Evolutionary conservation across 2,888 invertebrate genomes (phyloP), one percentile per base, ranked within the genome.

Genomic region (Apamea crenata): DNA sequence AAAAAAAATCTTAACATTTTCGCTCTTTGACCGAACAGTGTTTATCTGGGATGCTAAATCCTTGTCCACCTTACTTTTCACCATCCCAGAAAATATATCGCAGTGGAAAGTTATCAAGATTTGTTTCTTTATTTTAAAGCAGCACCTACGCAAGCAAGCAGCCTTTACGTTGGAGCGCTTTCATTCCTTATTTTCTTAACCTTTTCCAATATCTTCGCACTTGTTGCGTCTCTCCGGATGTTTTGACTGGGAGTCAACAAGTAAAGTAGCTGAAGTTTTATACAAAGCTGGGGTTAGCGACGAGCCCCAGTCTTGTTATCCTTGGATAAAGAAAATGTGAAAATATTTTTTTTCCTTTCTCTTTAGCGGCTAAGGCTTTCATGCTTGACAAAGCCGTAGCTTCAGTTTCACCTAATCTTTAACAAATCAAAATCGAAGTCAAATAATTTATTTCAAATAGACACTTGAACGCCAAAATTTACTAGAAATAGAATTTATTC

Each of bases 171-270:
- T 16, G 12, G 8, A 25, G 65, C 32, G 59, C 67, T 63, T 32
- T 59, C 16, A 6, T 44, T 76, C 32, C 5, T 65, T 25, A 69
- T 78, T 53, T 77, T 77, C n/a, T 53, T 53, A 25, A 53, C 25
- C 53, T 25, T 56, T 56, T 4, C 21, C 61, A 44, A 32, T 25
- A 18, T 44, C 25, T 65, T 44, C 8, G 6, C 36, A 80, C 74
- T 63, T 81, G 81, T 80, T 81, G 81, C 67, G 44, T 29, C 29
- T 25, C n/a, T 8, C 18, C 32, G 63, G 40, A 65, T 53, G 40
- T 80, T 67, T 65, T 36, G 29, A 29, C 25, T n/a, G 18, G 40
- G n/a, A 80, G 7, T 47, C 56, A 50, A 80, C 66, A 72, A 71
- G 61, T 73, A n/a, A n/a, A 25, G 16, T 40, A 40, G 29, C 18